Conservation (phyloP, 2,888 invertebrate genomes). For the Cepaea hortensis region DNA sequence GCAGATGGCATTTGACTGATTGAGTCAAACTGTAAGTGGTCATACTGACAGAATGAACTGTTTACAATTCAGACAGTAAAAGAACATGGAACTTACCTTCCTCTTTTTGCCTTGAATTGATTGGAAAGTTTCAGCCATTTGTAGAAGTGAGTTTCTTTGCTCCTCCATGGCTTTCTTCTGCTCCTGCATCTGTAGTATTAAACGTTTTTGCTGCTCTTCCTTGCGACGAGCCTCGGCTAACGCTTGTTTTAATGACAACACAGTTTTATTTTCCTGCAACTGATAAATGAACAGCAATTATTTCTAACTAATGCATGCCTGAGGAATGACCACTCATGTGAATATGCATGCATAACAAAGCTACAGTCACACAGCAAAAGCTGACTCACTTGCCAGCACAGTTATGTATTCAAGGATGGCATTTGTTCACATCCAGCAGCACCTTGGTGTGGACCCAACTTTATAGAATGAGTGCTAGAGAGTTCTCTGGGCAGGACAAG, state of each 20-base stretch:
- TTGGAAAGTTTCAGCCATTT: conserved; percentile 56
- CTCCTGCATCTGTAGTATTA: conserved; percentile 58
- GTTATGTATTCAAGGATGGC: no score
- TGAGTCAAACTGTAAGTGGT: no score
- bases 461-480: no score
- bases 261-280: conserved; percentile 24
- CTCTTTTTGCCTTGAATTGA: neutral
- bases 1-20: neutral
- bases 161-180: conserved; percentile 57
- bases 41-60: no score
- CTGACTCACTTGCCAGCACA: no score
- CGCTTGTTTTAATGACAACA: conserved; percentile 46
- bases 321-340: no score
- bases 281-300: neutral
- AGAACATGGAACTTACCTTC: neutral
- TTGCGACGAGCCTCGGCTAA: conserved; percentile 50
- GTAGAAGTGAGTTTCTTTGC: conserved; percentile 55
- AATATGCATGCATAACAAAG: no score
- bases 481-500: no score
- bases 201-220: conserved; percentile 55
- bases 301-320: no score
- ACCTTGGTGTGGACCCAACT: no score
- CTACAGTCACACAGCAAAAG: no score
- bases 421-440: no score
- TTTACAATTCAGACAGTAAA: neutral